Conservation (phyloP, 2,113 vertebrate genomes). For the Abramis brama region DNA sequence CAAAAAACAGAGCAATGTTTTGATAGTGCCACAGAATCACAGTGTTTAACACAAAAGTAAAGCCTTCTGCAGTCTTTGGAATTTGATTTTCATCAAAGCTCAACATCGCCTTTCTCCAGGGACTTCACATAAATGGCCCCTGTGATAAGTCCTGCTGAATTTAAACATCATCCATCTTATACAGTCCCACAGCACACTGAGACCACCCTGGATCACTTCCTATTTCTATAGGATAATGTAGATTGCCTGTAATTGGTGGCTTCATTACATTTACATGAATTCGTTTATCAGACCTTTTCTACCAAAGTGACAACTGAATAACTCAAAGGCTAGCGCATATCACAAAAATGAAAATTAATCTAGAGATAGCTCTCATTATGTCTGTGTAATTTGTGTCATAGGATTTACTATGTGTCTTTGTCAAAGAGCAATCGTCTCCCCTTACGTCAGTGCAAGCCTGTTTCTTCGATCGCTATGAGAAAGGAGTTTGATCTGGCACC, state of each 20-base stretch:
- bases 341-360: constrained; percentile 62
- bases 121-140: neutral
- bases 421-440: neutral
- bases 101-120: constrained; percentile 4
- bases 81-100: constrained; percentile 9
- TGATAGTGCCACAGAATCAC: too few relatives aligned
- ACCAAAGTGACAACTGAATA: constrained; percentile 21
- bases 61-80: neutral
- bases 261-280: neutral
- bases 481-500: constrained; percentile 52
- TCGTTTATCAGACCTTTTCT: neutral
- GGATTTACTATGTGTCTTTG: constrained; percentile 31
- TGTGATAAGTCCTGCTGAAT: constrained; percentile 16
- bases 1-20: too few relatives aligned
- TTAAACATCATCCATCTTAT: constrained; percentile 12
- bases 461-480: neutral
- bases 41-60: neutral
- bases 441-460: neutral
- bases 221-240: constrained; percentile 53
- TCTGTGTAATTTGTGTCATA: constrained; percentile 73
- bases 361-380: constrained; percentile 71
- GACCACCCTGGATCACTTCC: constrained; percentile 17
- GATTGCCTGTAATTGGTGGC: constrained; percentile 65
- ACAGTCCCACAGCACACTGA: neutral
- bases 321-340: constrained; percentile 63